These are phyloP conservation scores for Sylvietta virens DNA, from an alignment of 2,113 vertebrate genomes.

Conservation along the genomic window DNA sequence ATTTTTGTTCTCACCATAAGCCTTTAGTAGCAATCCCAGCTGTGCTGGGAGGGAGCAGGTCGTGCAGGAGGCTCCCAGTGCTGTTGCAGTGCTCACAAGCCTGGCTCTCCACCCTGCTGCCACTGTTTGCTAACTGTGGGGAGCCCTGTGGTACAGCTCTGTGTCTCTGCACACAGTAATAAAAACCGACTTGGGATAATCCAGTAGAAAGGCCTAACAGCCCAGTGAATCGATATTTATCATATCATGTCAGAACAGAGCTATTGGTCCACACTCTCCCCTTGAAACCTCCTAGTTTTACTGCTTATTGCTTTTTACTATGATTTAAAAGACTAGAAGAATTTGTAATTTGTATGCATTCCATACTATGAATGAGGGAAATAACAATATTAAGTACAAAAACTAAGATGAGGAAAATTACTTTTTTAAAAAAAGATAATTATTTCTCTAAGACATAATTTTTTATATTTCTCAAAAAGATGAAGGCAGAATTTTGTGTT, in stretches of 20 bases:
- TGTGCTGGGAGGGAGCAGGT: background rate
- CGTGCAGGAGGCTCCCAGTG: background rate
- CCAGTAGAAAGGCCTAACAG: background rate
- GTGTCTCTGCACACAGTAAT: background rate
- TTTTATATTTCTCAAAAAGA: background rate
- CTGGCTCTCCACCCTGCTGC: background rate
- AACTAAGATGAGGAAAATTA: background rate
- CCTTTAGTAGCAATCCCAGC: background rate
- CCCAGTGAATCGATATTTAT: background rate
- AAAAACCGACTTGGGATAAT: background rate
- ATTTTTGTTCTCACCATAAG: background rate
- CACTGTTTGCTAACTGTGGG: background rate
- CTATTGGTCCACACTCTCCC: background rate
- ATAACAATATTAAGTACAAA: background rate
- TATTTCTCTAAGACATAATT: background rate
- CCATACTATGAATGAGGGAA: background rate
- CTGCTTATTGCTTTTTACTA: background rate
- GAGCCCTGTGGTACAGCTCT: background rate
- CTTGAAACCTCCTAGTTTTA: background rate
- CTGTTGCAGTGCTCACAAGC: rapidly evolving
- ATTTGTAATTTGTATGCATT: background rate
- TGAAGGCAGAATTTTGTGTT: background rate
- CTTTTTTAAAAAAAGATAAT: background rate
- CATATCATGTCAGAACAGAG: background rate
- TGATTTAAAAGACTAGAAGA: background rate